Percentiles rank a stretch among this genome's conserved stretches.
These are phyloP conservation scores for Chymomyza fuscimana DNA, from an alignment of 2,888 invertebrate genomes.

Conservation along the genomic window DNA sequence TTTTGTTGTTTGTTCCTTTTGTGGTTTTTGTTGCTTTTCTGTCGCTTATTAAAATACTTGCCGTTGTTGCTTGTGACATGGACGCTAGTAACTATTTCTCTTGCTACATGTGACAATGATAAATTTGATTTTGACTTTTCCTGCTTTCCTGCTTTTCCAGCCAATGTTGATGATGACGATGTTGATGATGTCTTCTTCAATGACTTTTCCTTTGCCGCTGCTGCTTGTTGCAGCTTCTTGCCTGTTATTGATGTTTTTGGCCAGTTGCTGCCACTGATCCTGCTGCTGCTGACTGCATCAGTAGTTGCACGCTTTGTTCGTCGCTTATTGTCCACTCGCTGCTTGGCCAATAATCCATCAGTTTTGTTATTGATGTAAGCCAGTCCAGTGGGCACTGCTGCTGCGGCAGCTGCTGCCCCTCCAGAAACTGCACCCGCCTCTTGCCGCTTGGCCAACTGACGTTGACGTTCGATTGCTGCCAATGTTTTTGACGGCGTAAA, in stretches of 20 bases:
- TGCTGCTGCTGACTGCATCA: conserved; percentile 17
- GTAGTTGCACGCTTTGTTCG: conserved; percentile 61
- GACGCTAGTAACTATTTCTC: conserved; percentile 36
- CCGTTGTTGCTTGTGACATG: conserved; percentile 53
- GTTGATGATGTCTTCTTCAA: conserved; percentile 19
- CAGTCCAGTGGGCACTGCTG: conserved; percentile 42
- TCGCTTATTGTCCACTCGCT: conserved; percentile 50
- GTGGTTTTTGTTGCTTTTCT: conserved; percentile 74
- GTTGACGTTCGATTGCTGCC: conserved; percentile 73
- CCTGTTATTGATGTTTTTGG: conserved; percentile 54
- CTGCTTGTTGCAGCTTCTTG: conserved; percentile 47
- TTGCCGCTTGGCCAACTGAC: conserved; percentile 53
- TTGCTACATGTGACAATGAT: conserved; percentile 76
- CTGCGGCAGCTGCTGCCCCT: conserved; percentile 6
- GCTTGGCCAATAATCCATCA: conserved; percentile 70
- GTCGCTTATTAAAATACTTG: conserved; percentile 75
- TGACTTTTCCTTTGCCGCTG: conserved; percentile 29
- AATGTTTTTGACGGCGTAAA: conserved; percentile 78
- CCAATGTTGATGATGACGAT: neutral
- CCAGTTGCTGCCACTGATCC: conserved; percentile 39
- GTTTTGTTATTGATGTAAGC: conserved; percentile 74
- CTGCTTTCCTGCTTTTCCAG: conserved; percentile 23
- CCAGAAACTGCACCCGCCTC: conserved; percentile 18
- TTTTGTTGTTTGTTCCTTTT: conserved; percentile 19
- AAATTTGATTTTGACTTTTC: conserved; percentile 73